A percentile compares a stretch with the other conserved stretches of the same genome.
phyloP scores from a whole-genome alignment of 2,113 vertebrate genomes.

The Cynocephalus volans region DNA sequence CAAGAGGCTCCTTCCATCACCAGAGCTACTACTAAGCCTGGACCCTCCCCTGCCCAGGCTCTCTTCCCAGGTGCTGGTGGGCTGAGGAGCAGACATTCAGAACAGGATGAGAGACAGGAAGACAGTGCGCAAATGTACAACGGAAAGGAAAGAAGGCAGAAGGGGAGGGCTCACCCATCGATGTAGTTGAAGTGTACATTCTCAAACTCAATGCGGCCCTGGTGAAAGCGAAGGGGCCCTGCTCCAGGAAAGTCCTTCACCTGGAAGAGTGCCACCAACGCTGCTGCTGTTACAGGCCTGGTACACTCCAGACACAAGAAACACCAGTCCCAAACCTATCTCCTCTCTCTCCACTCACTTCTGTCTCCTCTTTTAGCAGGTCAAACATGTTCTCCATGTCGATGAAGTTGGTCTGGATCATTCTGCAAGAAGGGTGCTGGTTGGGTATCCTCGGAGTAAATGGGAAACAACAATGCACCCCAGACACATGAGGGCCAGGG shows the following conservation, averaged over 20 bases:
- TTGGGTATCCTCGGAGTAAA: not conserved
- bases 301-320: not conserved
- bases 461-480: not conserved
- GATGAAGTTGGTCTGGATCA: constrained; percentile 98
- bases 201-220: constrained; percentile 95
- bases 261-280: constrained; percentile 84
- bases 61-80: not conserved
- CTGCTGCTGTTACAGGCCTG: not conserved
- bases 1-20: not conserved
- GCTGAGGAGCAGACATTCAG: not conserved
- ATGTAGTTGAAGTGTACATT: constrained; percentile 96
- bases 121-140: not conserved
- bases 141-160: not conserved
- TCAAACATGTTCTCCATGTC: constrained; percentile 99
- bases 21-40: not conserved
- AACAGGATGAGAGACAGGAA: not conserved
- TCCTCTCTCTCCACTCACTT: constrained; percentile 88
- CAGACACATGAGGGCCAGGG: not conserved
- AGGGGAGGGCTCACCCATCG: constrained; percentile 89
- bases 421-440: constrained; percentile 87
- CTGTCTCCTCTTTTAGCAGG: constrained; percentile 94
- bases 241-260: constrained; percentile 95
- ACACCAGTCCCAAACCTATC: not conserved
- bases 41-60: not conserved
- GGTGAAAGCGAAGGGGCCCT: constrained; percentile 88